A percentile compares a stretch with the other conserved stretches of the same genome.
These are phyloP conservation scores for Erebia palarica DNA, from an alignment of 2,888 invertebrate genomes.

Conservation along the genomic window DNA sequence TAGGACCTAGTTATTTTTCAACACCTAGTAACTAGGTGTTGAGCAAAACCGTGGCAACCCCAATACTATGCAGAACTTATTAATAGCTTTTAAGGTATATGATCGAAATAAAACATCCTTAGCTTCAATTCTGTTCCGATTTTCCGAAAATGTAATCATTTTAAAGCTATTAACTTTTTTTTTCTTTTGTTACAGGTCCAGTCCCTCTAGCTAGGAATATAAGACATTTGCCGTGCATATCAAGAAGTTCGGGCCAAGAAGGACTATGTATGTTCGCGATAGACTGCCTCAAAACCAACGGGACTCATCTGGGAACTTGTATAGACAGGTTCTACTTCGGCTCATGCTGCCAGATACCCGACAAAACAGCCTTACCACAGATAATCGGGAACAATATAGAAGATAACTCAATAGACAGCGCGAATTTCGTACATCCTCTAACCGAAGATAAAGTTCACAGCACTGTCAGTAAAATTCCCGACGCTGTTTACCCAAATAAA, in stretches of 20 bases:
- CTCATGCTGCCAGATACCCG: conserved; percentile 92
- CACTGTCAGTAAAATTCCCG: conserved; percentile 50
- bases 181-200: conserved; percentile 75
- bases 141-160: background rate
- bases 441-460: conserved; percentile 61
- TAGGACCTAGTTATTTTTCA: too few relatives aligned
- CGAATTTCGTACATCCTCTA: conserved; percentile 73
- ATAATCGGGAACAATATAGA: conserved; percentile 85
- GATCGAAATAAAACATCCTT: too few relatives aligned
- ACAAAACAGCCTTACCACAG: conserved; percentile 75
- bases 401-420: conserved; percentile 81
- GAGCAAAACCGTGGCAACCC: too few relatives aligned
- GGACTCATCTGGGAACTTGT: conserved; percentile 95
- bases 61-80: too few relatives aligned
- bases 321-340: conserved; percentile 97
- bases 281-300: conserved; percentile 94
- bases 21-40: too few relatives aligned
- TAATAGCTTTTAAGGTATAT: too few relatives aligned
- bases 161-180: background rate
- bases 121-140: too few relatives aligned
- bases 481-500: conserved; percentile 40
- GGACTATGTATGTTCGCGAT: conserved; percentile 97
- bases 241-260: conserved; percentile 88
- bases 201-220: conserved; percentile 93
- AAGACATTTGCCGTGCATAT: conserved; percentile 93